Evolutionary conservation across 2,888 invertebrate genomes (phyloP), one percentile per base, ranked within the genome.

Genomic region (Rhimphoctona megacephalus): DNA sequence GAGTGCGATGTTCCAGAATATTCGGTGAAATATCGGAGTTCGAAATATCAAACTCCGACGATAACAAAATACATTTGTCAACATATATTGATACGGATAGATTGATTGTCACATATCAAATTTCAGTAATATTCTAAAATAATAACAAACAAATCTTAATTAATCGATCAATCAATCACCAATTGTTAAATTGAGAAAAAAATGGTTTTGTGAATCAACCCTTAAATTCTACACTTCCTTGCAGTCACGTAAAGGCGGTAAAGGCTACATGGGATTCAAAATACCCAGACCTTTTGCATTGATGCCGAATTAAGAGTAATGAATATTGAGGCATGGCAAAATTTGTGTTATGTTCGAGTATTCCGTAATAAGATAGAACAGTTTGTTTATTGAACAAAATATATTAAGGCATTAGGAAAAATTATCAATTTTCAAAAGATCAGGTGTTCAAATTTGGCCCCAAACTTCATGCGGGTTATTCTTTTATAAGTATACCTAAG

Each of bases 1-100:
- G 33, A n/a, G 17, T 30, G 19, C n/a, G n/a, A 43, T 19, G 46
- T 85, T 85, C 79, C 30, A 74, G 78, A 85, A 70, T 74, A 78
- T 81, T 78, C 85, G 46, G 30, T 30, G 49, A 70, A 70, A 46
- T n/a, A n/a, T 49, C 9, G 14, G 30, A 70, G 30, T 33, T 33
- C 36, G 52, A 73, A 54, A 33, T 33, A 30, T 22, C 33, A 19
- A 19, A 30, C 25, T 22, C 33, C 30, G 14, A 30, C 25, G 70
- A 70, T 70, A 33, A 39, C 7, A 46, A 49, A 46, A 49, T 4
- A 1, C 19, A 19, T 70, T 19, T n/a, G 30, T 49, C 30, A 25
- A 9, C 8, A 30, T 49, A 9, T 19, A 4, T 30, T 46, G 70
- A 70, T 49, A 36, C 25, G 49, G 1, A 69, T 46, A 25, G 25